Evolutionary conservation across 2,888 invertebrate genomes (phyloP), one percentile per base, ranked within the genome.

Genomic region (Teleiodes luculella): DNA sequence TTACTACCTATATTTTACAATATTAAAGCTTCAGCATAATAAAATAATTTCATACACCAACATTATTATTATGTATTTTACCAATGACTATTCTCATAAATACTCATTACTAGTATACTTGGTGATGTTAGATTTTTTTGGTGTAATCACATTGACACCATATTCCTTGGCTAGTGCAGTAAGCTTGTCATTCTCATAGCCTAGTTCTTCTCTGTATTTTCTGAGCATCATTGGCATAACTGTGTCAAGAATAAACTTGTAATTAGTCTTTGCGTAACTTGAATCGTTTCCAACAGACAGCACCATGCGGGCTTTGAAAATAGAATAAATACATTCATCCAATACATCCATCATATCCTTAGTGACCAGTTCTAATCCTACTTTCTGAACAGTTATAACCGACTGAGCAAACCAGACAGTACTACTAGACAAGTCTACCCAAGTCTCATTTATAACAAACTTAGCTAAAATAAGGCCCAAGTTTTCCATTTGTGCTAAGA

Each of bases 371-470:
- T 93, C 92, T 62, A 96, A 80, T 62, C 96, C 94, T 71, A 96
- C 94, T 63, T 95, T 94, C 59, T 95, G 90, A 57, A 96, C 89
- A 20, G 92, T 92, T 41, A 95, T 84, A 67, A 94, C 94, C 3
- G 94, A 90, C 79, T 94, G 95, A 5, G 94, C 93, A 82, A 97
- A 97, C 71, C 94, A 93, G 60, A 96, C 89, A 4, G 95, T 95
- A 81, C 95, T 96, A 69, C 92, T 91, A 0, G 96, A 96, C 66
- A 97, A 83, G 61, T 94, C 92, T 50, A 96, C 88, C 93, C 94
- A 95, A 5, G 90, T 89, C 62, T 90, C 90, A 61, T 90, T 90
- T 62, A 90, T 93, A 51, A 94, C 89, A 75, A 91, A 94, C 68
- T 90, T 89, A 64, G 93, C 92, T 68, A 95, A 86, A 61, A 91